Evolutionary conservation across 2,888 invertebrate species (phyloP), one percentile per base, ranked within the genome.

Genomic region (Apotomis capreana): DNA sequence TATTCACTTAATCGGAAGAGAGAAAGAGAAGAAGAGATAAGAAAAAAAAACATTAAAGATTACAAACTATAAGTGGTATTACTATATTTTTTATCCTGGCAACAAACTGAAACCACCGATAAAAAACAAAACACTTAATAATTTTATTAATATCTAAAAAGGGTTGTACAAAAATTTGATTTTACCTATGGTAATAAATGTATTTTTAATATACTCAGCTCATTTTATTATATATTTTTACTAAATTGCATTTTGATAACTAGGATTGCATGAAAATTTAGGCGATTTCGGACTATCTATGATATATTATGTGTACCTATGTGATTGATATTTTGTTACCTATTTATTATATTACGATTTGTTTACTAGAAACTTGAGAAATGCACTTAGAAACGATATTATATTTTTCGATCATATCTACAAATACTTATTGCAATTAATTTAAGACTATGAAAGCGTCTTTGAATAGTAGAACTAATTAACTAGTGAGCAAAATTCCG

Each of bases 211-310:
- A 57, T 52, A 65, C 52, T 65, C 54, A 59, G 67, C 61, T 71
- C 67, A 58, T 57, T 70, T 61, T 63, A 51, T 68, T 51, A 61
- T 54, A 58, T 37, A 57, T 63, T 68, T 71, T 51, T 57, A 51
- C 68, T 63, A 63, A 58, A 63, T 72, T 72, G 72, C 51, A 68
- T 68, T 26, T 63, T 52, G 57, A 72, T 68, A 72, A 37, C 72
- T 72, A 75, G 57, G 68, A 72, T 75, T 78, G 72, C 74, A 73
- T 68, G 75, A 73, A 74, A 68, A 69, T 76, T 76, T 75, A 80
- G 76, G 80, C 79, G 76, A 79, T 80, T 72, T 81, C 78, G 75
- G 74, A 77, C 81, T 81, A 81, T 79, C 80, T 81, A 81, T 81
- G 76, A 78, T 79, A 78, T 76, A 75, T 55, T 67, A 70, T 71